Percentiles rank a stretch among this genome's conserved stretches.
Conservation (phyloP, 2,797 vertebrate species). For the Natrix natrix region DNA sequence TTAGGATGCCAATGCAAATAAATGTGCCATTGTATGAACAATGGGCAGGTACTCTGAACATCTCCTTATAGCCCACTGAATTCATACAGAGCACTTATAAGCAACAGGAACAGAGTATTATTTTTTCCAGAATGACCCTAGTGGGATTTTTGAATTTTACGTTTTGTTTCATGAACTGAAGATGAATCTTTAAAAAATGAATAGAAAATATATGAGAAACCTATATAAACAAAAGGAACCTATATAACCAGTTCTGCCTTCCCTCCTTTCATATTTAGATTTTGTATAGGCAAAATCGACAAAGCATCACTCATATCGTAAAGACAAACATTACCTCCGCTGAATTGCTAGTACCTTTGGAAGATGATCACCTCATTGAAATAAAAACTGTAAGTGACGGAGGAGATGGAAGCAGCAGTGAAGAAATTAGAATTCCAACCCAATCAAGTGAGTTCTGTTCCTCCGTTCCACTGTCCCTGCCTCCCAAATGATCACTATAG, state of each 20-base stretch:
- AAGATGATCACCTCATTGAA: slow-evolving; percentile 87
- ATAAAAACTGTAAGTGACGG: slow-evolving; percentile 85
- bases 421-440: slow-evolving; percentile 87
- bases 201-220: background rate
- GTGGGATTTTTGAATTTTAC: background rate
- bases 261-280: slow-evolving; percentile 70
- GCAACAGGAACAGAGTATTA: background rate
- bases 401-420: slow-evolving; percentile 86
- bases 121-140: background rate
- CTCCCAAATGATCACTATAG: background rate
- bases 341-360: slow-evolving; percentile 81
- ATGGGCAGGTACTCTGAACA: background rate
- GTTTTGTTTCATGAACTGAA: background rate
- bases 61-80: background rate
- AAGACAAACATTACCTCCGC: slow-evolving; percentile 87
- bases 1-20: background rate
- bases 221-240: background rate
- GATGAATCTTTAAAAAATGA: background rate
- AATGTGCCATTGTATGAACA: background rate
- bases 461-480: background rate
- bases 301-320: slow-evolving; percentile 75
- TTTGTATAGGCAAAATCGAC: slow-evolving; percentile 84
- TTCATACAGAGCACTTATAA: background rate
- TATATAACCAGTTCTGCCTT: background rate
- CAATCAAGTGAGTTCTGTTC: slow-evolving; percentile 81